Conservation (phyloP, 1,140 invertebrate species). For the Archegozetes longisetosus region DNA sequence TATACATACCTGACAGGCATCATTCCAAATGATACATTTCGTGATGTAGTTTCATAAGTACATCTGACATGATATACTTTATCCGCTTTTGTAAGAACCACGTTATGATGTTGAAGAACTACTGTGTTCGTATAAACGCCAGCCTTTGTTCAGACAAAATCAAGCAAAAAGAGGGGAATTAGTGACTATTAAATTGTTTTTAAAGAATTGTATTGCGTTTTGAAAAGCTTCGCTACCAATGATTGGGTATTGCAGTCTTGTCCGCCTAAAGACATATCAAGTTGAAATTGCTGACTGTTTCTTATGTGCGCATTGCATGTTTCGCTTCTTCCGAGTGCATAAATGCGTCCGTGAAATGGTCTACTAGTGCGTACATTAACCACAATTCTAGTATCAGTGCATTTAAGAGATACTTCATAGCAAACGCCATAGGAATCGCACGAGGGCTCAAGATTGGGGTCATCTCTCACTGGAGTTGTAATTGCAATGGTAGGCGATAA, state of each 20-base stretch:
- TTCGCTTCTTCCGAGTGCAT: conserved; percentile 75
- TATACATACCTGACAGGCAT: conserved; percentile 64
- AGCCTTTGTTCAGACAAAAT: conserved; percentile 57
- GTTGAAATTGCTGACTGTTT: conserved; percentile 74
- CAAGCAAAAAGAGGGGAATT: conserved; percentile 24
- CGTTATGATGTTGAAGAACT: conserved; percentile 83
- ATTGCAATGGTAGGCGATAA: conserved; percentile 11
- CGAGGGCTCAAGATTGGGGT: conserved; percentile 18
- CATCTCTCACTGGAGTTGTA: background rate
- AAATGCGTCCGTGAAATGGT: conserved; percentile 84
- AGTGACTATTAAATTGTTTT: background rate
- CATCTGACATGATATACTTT: conserved; percentile 94
- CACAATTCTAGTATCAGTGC: conserved; percentile 81
- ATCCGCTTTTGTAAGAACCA: conserved; percentile 90
- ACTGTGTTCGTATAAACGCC: conserved; percentile 88
- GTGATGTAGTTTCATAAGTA: conserved; percentile 87
- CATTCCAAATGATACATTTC: conserved; percentile 93
- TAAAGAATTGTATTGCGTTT: background rate
- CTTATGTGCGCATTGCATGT: conserved; percentile 86
- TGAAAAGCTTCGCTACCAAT: conserved; percentile 24
- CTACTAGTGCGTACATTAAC: conserved; percentile 81
- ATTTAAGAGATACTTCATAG: conserved; percentile 82
- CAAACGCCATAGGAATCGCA: conserved; percentile 87
- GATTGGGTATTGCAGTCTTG: conserved; percentile 74
- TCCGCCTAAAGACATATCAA: conserved; percentile 78